Base-by-base conservation (phyloP, 2,797 vertebrate species). In the Onychomys arenicola region DNA sequence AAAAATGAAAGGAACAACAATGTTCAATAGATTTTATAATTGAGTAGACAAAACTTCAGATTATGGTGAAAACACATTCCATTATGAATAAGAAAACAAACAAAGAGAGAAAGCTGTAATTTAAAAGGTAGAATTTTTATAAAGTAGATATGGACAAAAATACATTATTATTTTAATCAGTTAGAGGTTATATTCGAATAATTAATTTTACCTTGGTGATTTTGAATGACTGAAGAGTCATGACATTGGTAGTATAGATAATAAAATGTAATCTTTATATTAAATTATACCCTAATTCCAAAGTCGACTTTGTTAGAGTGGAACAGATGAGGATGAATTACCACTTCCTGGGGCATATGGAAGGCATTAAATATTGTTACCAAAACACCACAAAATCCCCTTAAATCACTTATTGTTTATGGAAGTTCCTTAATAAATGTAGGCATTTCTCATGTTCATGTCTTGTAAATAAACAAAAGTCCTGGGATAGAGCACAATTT, bases 91-190 rank as follows among this genome's bases (percentile, higher is more conserved):
- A 52, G 63, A 92, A 76, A 89, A 25, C 12, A 93, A 82, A 6
- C n/a, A 49, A 93, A 85, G 88, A 83, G 91, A 85, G 85, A 83
- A 89, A 71, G 23, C 13, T 89, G 3, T 52, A 59, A 78, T 43
- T 55, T 63, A 57, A 78, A 82, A 27, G 12, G 14, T n/a, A n/a
- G 14, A 89, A 25, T 86, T 69, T 95, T 75, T 23, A 94, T 78
- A 6, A 32, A 89, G 10, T 34, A 69, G n/a, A 84, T 82, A 82
- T 21, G 14, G 80, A 52, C 9, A 89, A 95, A 57, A 76, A 87
- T 69, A 78, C 25, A 23, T 57, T 37, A 23, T 57, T 37, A 69
- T 71, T 84, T 86, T 80, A 83, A 91, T 29, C 9, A 89, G 63
- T 29, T 63, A 7, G 34, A 92, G 14, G 6, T 90, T 63, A 96